Percentiles rank a stretch among this genome's conserved stretches.
Conservation (phyloP, 2,888 invertebrate genomes). For the Luperina testacea region DNA sequence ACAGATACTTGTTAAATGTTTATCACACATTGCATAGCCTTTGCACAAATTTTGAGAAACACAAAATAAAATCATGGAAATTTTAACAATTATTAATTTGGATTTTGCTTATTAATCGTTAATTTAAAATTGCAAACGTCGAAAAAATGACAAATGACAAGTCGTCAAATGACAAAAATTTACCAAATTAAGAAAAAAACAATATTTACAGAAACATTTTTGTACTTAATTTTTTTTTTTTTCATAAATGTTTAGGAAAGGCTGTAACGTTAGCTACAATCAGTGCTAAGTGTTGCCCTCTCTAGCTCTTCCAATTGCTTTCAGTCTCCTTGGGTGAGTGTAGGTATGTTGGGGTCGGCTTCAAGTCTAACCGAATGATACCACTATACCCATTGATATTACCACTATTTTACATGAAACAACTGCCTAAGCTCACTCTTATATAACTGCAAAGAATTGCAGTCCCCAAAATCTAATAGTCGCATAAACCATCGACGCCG, state of each 20-base stretch:
- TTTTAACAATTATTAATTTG: background rate
- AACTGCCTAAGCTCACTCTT: background rate
- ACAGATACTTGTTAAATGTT: background rate
- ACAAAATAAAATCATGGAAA: background rate
- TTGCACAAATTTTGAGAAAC: too few species aligned
- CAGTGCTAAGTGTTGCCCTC: background rate
- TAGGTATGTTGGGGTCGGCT: background rate
- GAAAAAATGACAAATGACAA: background rate
- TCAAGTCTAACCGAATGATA: background rate
- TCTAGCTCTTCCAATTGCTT: background rate
- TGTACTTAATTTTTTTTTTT: too few species aligned
- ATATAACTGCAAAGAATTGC: background rate
- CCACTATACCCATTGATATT: too few species aligned
- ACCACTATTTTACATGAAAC: background rate
- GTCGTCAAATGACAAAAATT: too few species aligned
- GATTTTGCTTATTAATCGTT: background rate
- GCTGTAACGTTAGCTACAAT: too few species aligned
- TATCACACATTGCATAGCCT: background rate
- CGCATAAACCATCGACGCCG: conserved; percentile 13
- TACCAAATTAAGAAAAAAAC: too few species aligned
- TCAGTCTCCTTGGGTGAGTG: background rate
- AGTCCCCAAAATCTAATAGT: conserved; percentile 3
- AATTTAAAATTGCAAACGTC: background rate
- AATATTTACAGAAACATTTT: background rate
- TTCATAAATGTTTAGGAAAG: too few species aligned